A percentile compares a stretch with the other conserved stretches of the same genome.
Evolutionary conservation across 2,113 vertebrate genomes (phyloP).

Genomic region (Proteles cristata): DNA sequence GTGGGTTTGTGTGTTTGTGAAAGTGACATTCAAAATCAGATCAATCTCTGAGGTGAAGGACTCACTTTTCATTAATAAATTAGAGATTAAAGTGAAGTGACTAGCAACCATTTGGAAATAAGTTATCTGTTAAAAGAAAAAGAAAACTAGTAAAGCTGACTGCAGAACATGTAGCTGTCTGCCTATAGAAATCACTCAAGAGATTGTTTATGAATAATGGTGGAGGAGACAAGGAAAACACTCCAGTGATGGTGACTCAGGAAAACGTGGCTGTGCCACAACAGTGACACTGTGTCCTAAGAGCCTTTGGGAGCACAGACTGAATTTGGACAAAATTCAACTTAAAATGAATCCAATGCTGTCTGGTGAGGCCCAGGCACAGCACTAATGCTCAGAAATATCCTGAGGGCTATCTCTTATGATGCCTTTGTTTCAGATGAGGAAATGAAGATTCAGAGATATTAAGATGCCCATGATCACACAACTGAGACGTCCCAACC

Average conservation of each 20-base stretch:
- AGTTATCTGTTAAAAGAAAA: background rate
- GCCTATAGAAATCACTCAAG: background rate
- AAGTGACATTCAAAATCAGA: background rate
- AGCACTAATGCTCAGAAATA: background rate
- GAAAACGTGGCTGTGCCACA: background rate
- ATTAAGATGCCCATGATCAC: background rate
- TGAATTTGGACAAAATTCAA: background rate
- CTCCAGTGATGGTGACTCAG: background rate
- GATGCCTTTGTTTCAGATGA: background rate
- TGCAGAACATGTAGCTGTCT: background rate
- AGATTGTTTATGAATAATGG: background rate
- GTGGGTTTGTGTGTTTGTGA: background rate
- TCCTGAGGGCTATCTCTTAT: background rate
- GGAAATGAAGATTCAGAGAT: background rate
- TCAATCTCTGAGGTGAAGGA: background rate
- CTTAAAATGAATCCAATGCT: background rate
- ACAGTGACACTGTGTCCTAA: background rate
- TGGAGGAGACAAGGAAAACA: background rate
- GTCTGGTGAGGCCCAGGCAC: background rate
- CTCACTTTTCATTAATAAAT: background rate
- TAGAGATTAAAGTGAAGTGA: background rate
- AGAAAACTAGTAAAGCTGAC: background rate
- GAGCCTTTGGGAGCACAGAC: background rate
- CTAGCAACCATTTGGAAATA: background rate
- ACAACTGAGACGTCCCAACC: background rate